These are phyloP conservation scores for Eucriotettix oculatus DNA, from an alignment of 2,888 invertebrate species.

Conservation along the genomic window DNA sequence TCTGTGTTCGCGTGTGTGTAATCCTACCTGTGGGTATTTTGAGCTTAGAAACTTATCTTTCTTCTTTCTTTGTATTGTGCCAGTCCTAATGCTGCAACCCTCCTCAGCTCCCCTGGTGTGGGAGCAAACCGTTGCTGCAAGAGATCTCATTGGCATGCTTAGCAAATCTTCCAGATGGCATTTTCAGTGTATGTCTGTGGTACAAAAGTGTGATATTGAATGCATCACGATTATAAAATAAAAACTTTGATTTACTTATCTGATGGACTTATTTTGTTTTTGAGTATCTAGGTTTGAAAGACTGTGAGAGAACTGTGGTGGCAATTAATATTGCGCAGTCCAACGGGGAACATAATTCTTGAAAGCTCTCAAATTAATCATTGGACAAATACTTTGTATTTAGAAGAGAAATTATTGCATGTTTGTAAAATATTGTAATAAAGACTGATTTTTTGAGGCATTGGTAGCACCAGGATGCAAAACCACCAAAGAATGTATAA, in stretches of 20 bases:
- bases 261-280: conserved; percentile 1
- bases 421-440: not conserved
- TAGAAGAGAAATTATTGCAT: not conserved
- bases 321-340: not conserved
- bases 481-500: not conserved
- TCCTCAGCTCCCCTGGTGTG: not conserved
- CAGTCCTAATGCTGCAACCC: not conserved
- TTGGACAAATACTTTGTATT: not conserved
- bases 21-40: not conserved
- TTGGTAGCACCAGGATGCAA: not conserved
- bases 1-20: not conserved
- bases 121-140: not conserved
- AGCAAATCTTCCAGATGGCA: conserved; percentile 10
- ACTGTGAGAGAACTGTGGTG: not conserved
- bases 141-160: conserved; percentile 5
- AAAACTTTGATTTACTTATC: not conserved
- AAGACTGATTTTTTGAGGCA: not conserved
- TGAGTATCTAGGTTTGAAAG: not conserved
- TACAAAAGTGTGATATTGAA: conserved; percentile 9
- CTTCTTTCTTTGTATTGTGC: not conserved
- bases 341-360: too few relatives aligned
- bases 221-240: not conserved
- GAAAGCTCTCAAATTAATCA: too few relatives aligned
- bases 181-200: conserved; percentile 5
- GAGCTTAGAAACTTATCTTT: not conserved